Conservation (phyloP, 2,888 invertebrate genomes). For the Gari tellinella region DNA sequence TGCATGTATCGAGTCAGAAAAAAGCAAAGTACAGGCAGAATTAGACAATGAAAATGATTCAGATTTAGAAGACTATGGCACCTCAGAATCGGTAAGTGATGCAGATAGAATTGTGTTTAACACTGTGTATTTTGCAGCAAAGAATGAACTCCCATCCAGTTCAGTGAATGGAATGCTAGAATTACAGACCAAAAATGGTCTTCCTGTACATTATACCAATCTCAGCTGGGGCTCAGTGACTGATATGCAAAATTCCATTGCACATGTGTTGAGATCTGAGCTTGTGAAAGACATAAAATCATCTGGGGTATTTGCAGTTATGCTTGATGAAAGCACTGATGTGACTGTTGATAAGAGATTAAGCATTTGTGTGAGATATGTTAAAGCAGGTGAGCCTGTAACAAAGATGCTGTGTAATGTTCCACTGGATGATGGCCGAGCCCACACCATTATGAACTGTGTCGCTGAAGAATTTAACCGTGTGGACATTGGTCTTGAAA, state of each 20-base stretch:
- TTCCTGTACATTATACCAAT: neutral
- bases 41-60: too few species aligned
- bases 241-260: conserved; percentile 7
- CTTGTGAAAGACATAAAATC: conserved; percentile 2
- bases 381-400: conserved; percentile 20
- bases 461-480: neutral
- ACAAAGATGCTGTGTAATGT: conserved; percentile 28
- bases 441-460: conserved; percentile 32
- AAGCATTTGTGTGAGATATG: conserved; percentile 29
- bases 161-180: too few species aligned
- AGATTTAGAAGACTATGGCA: too few species aligned
- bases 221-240: conserved; percentile 2
- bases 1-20: too few species aligned
- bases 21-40: too few species aligned
- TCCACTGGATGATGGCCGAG: conserved; percentile 24
- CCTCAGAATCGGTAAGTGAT: too few species aligned
- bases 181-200: neutral
- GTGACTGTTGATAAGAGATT: conserved; percentile 19
- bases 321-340: conserved; percentile 48
- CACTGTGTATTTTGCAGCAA: too few species aligned
- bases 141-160: too few species aligned
- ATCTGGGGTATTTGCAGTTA: conserved; percentile 11
- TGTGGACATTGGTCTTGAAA: conserved; percentile 16
- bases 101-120: too few species aligned
- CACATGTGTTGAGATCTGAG: neutral